These are phyloP conservation scores for Erannis defoliaria DNA, from an alignment of 2,888 invertebrate species.

Conservation along the genomic window DNA sequence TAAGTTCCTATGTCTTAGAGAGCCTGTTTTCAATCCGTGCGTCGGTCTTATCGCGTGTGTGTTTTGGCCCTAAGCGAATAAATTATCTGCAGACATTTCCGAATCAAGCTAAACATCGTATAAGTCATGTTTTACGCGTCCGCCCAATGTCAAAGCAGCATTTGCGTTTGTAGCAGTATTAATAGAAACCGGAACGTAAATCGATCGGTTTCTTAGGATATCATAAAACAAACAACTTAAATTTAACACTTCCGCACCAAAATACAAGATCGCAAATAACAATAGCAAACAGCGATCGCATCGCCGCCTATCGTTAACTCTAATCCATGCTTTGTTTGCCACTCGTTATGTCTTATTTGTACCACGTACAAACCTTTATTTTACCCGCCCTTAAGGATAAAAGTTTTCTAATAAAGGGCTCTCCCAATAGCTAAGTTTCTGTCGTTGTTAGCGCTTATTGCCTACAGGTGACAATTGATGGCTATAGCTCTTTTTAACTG, in stretches of 20 bases:
- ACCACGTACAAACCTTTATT: constrained; percentile 81
- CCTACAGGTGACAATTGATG: constrained; percentile 84
- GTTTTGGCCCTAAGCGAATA: too few species aligned
- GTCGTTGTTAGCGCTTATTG: constrained; percentile 71
- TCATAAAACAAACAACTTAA: background rate
- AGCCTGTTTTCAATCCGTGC: too few species aligned
- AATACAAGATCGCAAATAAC: constrained; percentile 43
- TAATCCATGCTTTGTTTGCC: constrained; percentile 53
- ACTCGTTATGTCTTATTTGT: constrained; percentile 80
- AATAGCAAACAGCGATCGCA: constrained; percentile 43
- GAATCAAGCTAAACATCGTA: too few species aligned
- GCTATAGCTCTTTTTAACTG: constrained; percentile 78
- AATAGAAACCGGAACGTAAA: too few species aligned
- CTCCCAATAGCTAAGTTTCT: constrained; percentile 76
- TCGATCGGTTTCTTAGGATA: too few species aligned
- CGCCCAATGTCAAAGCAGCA: too few species aligned
- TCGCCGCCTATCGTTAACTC: constrained; percentile 42
- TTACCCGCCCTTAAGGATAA: constrained; percentile 71
- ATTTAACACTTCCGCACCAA: constrained; percentile 13
- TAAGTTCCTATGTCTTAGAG: too few species aligned
- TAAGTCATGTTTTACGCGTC: too few species aligned
- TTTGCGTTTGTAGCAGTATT: too few species aligned
- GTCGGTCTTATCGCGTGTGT: too few species aligned
- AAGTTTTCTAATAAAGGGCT: constrained; percentile 85
- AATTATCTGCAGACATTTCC: too few species aligned